Evolutionary conservation across 2,888 invertebrate genomes (phyloP).

Genomic region (Ariolimax columbianus): DNA sequence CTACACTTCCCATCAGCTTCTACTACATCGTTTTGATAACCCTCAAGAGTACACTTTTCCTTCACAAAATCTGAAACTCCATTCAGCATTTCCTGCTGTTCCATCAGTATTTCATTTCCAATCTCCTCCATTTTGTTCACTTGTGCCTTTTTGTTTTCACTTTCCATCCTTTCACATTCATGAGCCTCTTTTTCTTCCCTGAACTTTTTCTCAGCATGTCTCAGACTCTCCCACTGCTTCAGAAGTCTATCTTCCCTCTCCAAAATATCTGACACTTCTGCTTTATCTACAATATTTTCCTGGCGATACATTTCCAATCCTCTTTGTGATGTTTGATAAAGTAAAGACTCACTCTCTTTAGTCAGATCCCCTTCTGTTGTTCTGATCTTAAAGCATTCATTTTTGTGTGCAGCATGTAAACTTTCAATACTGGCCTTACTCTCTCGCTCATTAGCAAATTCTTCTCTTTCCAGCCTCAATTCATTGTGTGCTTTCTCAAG

Average conservation of each 20-base stretch:
- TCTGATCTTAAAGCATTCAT: neutral
- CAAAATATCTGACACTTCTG: neutral
- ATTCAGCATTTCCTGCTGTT: neutral
- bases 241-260: neutral
- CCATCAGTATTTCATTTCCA: neutral
- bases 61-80: neutral
- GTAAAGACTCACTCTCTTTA: neutral
- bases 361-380: neutral
- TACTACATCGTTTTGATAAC: neutral
- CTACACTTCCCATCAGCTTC: neutral
- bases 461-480: neutral
- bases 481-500: slow-evolving; percentile 7
- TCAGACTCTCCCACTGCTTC: neutral
- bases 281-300: neutral
- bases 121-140: neutral
- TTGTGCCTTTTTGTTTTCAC: neutral
- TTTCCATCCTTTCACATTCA: neutral
- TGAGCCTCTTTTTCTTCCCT: neutral
- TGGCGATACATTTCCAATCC: neutral
- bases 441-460: neutral
- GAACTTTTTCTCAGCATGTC: neutral
- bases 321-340: neutral
- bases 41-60: neutral
- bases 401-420: too few relatives aligned
- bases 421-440: neutral